Base-by-base conservation (phyloP, 2,113 vertebrate species). In the Glaucomys volans region DNA sequence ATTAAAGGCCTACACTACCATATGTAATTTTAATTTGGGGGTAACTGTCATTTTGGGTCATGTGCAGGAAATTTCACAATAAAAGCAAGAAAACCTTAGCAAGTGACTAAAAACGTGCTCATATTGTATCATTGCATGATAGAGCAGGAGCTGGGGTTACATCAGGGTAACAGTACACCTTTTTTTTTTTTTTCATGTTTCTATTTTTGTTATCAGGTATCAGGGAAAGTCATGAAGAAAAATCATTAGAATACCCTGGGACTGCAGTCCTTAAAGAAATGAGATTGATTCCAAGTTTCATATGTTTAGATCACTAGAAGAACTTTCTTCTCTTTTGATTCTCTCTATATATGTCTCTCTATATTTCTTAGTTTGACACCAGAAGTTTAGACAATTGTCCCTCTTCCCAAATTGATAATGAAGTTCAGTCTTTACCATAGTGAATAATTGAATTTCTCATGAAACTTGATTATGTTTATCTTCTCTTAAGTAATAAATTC, bases 221-320 rank as follows among this genome's bases (percentile, higher is more conserved):
- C 12, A 95, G 42, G 42, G 35, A 50, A 88, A 75, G 50, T 95
- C 92, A 88, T 35, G 37, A 95, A 93, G 30, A 86, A 95, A 95
- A 72, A 72, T 44, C n/a, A 92, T 6, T 17, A 42, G 37, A 87
- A 67, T 52, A 83, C 40, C 24, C 57, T 87, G 14, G n/a, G 24
- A 32, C 16, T 81, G 18, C n/a, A 75, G 17, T 75, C 16, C 91
- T 89, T 83, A 90, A 66, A 72, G 85, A 87, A n/a, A 74, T 40
- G 62, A 79, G 24, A 79, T 30, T 97, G 54, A 90, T 71, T 90
- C 42, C 54, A 77, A 77, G 67, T n/a, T 90, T 30, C 26, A 90
- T 83, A 47, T 94, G 30, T 74, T n/a, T 94, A 40, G 18, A 91
- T 9, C 52, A 96, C 67, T 81, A 91, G 57, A 76, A 72, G 28